phyloP scores from a whole-genome alignment of 2,888 invertebrate genomes.

The Ophonus ardosiacus region DNA sequence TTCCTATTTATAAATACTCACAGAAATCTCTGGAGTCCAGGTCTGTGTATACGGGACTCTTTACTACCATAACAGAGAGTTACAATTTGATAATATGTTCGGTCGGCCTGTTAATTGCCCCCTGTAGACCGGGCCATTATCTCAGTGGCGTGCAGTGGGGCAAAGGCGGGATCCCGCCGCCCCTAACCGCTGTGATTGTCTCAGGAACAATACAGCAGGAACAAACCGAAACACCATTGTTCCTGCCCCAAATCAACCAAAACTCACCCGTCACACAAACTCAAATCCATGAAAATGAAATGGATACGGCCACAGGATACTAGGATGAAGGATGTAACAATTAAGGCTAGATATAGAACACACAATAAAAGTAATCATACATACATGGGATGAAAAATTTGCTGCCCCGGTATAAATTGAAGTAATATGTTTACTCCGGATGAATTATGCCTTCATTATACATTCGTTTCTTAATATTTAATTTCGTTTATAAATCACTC shows the following conservation, averaged over 20 bases:
- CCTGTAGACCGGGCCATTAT: conserved; percentile 40
- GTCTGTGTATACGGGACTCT: not conserved
- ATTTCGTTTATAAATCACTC: too few species aligned
- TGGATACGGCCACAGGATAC: not conserved
- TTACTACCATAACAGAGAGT: conserved; percentile 25
- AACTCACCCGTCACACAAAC: not conserved
- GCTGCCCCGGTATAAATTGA: too few species aligned
- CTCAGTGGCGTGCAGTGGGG: conserved; percentile 26
- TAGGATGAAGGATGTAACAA: not conserved
- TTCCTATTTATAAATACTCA: too few species aligned
- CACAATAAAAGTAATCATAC: too few species aligned
- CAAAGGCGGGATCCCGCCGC: not conserved
- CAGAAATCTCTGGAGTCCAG: too few species aligned
- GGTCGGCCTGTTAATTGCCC: conserved; percentile 45
- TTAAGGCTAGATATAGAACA: too few species aligned
- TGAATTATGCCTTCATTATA: too few species aligned
- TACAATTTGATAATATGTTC: conserved; percentile 51
- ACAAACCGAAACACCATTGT: conserved; percentile 22
- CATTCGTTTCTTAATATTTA: too few species aligned
- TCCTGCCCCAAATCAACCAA: not conserved
- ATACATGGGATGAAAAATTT: too few species aligned
- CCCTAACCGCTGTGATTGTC: conserved; percentile 22
- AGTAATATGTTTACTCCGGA: too few species aligned
- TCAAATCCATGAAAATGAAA: not conserved
- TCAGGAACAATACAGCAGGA: conserved; percentile 29